phyloP scores from a whole-genome alignment of 1,140 invertebrate genomes.

The Archivesica marissinica region DNA sequence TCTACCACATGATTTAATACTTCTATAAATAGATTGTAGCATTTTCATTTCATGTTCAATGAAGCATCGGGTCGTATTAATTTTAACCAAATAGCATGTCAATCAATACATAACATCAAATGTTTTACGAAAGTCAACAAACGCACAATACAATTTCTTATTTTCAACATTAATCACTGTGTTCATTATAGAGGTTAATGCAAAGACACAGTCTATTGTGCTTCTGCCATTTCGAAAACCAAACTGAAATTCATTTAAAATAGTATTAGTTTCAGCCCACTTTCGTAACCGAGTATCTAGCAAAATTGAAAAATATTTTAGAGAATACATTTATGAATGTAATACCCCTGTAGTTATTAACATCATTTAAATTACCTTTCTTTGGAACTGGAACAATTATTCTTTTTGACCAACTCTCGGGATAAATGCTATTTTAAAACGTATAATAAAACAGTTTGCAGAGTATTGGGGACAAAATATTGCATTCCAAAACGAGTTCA shows the following conservation, averaged over 20 bases:
- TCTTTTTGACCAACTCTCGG: conserved; percentile 46
- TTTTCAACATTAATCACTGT: conserved; percentile 29
- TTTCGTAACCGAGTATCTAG: conserved; percentile 22
- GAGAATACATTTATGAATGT: conserved; percentile 36
- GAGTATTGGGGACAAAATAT: conserved; percentile 8
- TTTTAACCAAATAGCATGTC: conserved; percentile 27
- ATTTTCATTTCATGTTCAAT: conserved; percentile 14
- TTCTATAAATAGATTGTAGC: conserved; percentile 33
- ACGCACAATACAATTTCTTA: conserved; percentile 43
- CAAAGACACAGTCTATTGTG: conserved; percentile 46
- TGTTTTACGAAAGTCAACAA: conserved; percentile 5
- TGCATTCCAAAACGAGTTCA: background rate
- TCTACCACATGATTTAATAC: conserved; percentile 1
- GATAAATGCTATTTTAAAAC: conserved; percentile 40
- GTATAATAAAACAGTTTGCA: conserved; percentile 37
- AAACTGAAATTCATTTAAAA: conserved; percentile 35
- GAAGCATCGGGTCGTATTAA: background rate
- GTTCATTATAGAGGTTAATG: conserved; percentile 22
- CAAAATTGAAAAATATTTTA: conserved; percentile 40
- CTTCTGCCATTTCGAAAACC: conserved; percentile 25
- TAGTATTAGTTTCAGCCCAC: conserved; percentile 30
- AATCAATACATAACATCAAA: background rate
- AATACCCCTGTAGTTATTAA: conserved; percentile 53
- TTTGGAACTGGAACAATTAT: conserved; percentile 52
- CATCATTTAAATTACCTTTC: conserved; percentile 39